Percentiles rank a stretch among this genome's conserved stretches.
phyloP scores from a whole-genome alignment of 2,797 vertebrate species.

The Alectoris magna region DNA sequence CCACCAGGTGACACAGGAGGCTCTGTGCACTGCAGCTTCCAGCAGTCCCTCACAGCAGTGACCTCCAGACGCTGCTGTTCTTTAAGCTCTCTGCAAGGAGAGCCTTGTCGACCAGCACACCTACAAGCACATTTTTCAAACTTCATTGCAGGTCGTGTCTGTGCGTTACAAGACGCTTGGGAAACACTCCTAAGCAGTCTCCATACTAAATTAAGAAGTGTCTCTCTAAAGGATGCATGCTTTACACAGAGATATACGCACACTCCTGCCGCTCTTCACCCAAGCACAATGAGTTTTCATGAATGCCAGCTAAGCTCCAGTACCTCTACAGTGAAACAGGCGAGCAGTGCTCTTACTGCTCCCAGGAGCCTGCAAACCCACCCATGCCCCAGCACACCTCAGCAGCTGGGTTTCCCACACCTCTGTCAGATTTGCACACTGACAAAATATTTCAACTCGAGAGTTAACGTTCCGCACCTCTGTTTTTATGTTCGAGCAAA shows the following conservation, averaged over 20 bases:
- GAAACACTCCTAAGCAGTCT: slow-evolving; percentile 44
- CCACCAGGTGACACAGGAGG: neutral
- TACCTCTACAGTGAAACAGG: neutral
- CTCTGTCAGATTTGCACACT: neutral
- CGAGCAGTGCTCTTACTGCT: neutral
- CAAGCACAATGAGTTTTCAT: slow-evolving; percentile 3
- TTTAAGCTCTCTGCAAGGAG: neutral
- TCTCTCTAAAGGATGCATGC: slow-evolving; percentile 28
- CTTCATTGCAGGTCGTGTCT: neutral
- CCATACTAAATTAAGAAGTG: slow-evolving; percentile 31
- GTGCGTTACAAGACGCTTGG: neutral
- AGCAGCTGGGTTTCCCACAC: neutral
- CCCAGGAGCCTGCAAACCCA: neutral
- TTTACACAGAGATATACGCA: slow-evolving; percentile 22
- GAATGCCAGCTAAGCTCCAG: slow-evolving; percentile 1
- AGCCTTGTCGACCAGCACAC: neutral
- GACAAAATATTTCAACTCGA: neutral
- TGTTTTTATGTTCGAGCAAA: neutral
- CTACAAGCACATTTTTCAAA: neutral
- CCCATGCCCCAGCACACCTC: neutral
- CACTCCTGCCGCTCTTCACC: slow-evolving; percentile 30
- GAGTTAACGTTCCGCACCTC: neutral
- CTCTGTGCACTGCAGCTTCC: neutral
- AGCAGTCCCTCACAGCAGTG: neutral
- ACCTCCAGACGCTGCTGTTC: neutral